Conservation (phyloP, 2,797 vertebrate genomes). For the Acanthurus tractus region DNA sequence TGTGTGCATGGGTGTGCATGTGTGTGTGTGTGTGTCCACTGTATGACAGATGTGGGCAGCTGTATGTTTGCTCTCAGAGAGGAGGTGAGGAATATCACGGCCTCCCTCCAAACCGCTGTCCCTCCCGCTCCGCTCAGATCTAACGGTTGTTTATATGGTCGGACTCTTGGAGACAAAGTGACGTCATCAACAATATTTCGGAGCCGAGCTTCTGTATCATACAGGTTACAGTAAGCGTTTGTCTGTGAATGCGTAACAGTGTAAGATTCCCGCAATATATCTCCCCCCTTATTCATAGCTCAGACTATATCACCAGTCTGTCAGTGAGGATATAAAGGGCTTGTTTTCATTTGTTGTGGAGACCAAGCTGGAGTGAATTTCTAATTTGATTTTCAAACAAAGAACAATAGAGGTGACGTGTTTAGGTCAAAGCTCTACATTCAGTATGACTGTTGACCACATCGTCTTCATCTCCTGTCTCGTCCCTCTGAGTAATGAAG, state of each 20-base stretch:
- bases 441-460: neutral
- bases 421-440: neutral
- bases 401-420: neutral
- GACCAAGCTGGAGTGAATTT: conserved; percentile 32
- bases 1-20: neutral
- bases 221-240: conserved; percentile 51
- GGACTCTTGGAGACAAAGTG: conserved; percentile 81
- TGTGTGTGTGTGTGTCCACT: conserved; percentile 19
- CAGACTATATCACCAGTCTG: conserved; percentile 35
- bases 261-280: conserved; percentile 24
- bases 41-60: conserved; percentile 75
- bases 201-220: conserved; percentile 60
- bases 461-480: neutral
- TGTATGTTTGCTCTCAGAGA: conserved; percentile 79
- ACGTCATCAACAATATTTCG: conserved; percentile 82
- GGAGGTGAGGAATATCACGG: conserved; percentile 81
- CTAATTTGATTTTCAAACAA: neutral
- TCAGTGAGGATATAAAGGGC: conserved; percentile 17
- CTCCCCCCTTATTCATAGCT: conserved; percentile 42
- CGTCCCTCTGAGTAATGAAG: neutral
- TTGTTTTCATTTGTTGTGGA: conserved; percentile 67
- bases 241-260: conserved; percentile 46
- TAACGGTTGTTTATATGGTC: conserved; percentile 72
- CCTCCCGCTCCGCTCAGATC: conserved; percentile 70
- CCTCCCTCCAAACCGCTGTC: conserved; percentile 75